These are phyloP conservation scores for Lasioglossum oenotherae DNA, from an alignment of 2,888 invertebrate genomes.

Conservation along the genomic window DNA sequence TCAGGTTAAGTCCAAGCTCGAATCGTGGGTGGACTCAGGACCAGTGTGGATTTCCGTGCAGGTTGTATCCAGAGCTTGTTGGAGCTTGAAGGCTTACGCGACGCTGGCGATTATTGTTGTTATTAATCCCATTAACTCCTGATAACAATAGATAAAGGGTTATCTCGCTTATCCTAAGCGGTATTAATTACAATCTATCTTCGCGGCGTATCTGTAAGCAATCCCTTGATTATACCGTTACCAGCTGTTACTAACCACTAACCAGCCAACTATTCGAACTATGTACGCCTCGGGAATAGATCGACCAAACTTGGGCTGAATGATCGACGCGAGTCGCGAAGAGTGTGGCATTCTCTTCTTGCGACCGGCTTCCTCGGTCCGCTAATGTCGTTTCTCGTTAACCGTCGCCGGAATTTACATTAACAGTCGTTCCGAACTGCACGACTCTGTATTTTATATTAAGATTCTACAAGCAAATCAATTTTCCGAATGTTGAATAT, in stretches of 20 bases:
- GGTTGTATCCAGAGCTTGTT: neutral
- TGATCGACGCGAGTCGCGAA: slow-evolving; percentile 36
- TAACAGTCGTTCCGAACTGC: neutral
- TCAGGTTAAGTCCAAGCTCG: neutral
- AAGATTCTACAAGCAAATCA: neutral
- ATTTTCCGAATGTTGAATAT: neutral
- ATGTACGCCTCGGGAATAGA: slow-evolving; percentile 38
- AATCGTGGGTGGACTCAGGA: neutral
- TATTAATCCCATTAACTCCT: slow-evolving; percentile 53
- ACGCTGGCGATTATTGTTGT: slow-evolving; percentile 36
- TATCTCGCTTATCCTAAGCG: slow-evolving; percentile 34
- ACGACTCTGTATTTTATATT: neutral
- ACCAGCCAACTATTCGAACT: slow-evolving; percentile 48
- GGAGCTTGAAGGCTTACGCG: slow-evolving; percentile 3
- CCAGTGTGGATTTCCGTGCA: neutral
- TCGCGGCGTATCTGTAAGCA: slow-evolving; percentile 41
- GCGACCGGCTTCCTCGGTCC: neutral
- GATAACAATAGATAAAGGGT: slow-evolving; percentile 50
- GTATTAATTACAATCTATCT: slow-evolving; percentile 55
- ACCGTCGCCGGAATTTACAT: neutral
- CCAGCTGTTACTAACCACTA: slow-evolving; percentile 49
- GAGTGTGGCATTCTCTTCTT: slow-evolving; percentile 7
- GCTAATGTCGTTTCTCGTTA: neutral
- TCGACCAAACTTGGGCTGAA: slow-evolving; percentile 34
- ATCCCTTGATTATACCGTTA: slow-evolving; percentile 55